Percentiles rank a stretch among this genome's conserved stretches.
Evolutionary conservation across 2,113 vertebrate species (phyloP).

Genomic region (Aramus guarauna): DNA sequence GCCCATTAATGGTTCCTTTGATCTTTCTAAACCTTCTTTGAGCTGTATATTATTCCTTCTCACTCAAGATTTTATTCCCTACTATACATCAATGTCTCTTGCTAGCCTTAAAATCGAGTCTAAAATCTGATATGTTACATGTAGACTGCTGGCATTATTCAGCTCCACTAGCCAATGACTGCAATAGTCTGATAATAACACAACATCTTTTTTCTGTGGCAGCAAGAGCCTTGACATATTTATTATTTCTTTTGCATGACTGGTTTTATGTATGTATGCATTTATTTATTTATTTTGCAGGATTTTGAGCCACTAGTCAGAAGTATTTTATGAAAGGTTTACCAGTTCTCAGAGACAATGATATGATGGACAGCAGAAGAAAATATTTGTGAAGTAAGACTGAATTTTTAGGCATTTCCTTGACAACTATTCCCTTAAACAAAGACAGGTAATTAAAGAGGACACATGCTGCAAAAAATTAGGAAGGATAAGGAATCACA

Average conservation of each 20-base stretch:
- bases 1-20: slow-evolving; percentile 1
- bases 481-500: neutral
- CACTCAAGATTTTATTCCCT: neutral
- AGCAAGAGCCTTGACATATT: neutral
- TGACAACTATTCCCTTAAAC: neutral
- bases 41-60: slow-evolving; percentile 8
- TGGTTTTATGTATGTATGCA: neutral
- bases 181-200: neutral
- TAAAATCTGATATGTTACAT: neutral
- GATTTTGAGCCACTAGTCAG: neutral
- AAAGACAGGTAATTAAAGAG: neutral
- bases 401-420: neutral
- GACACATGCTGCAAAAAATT: neutral
- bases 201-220: neutral
- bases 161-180: neutral
- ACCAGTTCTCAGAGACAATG: neutral
- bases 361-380: neutral
- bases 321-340: neutral
- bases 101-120: neutral
- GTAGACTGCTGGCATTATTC: neutral
- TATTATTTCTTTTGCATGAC: neutral
- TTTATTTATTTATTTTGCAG: neutral
- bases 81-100: neutral
- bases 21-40: slow-evolving; percentile 30
- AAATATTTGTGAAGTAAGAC: neutral